phyloP scores from a whole-genome alignment of 2,797 vertebrate genomes.

The Borostomias antarcticus region DNA sequence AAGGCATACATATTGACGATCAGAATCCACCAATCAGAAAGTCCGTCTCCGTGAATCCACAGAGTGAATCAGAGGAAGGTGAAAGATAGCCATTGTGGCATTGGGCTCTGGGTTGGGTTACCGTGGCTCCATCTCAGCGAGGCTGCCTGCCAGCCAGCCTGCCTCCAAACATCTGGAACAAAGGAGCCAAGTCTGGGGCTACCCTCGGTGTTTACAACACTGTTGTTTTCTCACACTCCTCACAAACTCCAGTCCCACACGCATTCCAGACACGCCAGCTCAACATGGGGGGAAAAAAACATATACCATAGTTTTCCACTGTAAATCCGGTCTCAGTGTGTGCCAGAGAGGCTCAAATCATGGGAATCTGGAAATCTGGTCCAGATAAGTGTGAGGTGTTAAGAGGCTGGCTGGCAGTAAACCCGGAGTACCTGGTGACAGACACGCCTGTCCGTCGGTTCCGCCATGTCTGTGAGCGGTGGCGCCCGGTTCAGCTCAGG shows the following conservation, averaged over 20 bases:
- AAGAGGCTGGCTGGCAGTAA: conserved; percentile 40
- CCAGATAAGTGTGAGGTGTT: conserved; percentile 42
- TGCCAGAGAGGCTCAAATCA: conserved; percentile 28
- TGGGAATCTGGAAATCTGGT: conserved; percentile 46
- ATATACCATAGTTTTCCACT: conserved; percentile 75
- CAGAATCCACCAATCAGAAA: background rate
- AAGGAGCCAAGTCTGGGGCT: conserved; percentile 69
- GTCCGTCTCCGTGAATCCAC: conserved; percentile 26
- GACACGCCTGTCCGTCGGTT: background rate
- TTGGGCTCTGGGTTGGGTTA: conserved; percentile 42
- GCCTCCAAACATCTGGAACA: conserved; percentile 73
- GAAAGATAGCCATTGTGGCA: conserved; percentile 39
- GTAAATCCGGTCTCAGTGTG: conserved; percentile 65
- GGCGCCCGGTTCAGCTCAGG: conserved; percentile 61
- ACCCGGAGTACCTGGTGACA: background rate
- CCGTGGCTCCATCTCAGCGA: too few relatives aligned
- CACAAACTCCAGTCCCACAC: conserved; percentile 69
- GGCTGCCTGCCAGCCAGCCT: background rate
- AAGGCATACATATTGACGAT: background rate
- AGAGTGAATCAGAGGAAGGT: conserved; percentile 26
- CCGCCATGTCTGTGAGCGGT: background rate
- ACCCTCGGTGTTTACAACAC: conserved; percentile 71
- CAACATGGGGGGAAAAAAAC: conserved; percentile 61
- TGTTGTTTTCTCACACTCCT: conserved; percentile 79
- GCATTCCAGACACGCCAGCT: conserved; percentile 75